Conservation (phyloP, 2,888 invertebrate genomes). For the Augiades crinisus region DNA sequence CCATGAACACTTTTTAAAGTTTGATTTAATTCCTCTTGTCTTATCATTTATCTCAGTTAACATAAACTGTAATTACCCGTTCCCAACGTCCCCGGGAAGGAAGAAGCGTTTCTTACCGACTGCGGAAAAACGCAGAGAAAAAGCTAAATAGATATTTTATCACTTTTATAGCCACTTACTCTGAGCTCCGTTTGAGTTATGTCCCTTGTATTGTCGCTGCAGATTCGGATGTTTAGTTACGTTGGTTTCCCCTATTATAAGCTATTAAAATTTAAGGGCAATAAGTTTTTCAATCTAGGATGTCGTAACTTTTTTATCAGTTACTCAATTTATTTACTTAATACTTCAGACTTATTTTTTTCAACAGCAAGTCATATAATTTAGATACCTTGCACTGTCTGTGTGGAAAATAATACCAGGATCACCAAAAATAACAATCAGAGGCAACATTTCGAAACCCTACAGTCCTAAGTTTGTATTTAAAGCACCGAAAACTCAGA, state of each 20-base stretch:
- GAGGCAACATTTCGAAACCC: too few species aligned
- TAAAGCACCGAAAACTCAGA: too few species aligned
- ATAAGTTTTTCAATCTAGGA: background rate
- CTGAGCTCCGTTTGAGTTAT: slow-evolving; percentile 66
- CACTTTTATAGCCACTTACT: slow-evolving; percentile 74
- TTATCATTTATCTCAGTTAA: slow-evolving; percentile 46
- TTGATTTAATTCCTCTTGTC: slow-evolving; percentile 22
- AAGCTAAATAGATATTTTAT: slow-evolving; percentile 78
- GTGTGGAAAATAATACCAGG: too few species aligned
- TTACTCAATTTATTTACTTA: too few species aligned
- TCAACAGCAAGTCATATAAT: too few species aligned
- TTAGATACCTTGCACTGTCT: too few species aligned
- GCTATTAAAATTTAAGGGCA: background rate
- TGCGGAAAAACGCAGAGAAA: slow-evolving; percentile 53
- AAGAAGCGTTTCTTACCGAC: slow-evolving; percentile 58
- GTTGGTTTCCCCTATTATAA: background rate
- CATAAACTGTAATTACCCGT: slow-evolving; percentile 72
- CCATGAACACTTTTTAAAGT: too few species aligned
- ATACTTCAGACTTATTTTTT: too few species aligned
- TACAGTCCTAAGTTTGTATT: too few species aligned
- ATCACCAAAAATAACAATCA: too few species aligned
- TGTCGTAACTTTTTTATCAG: too few species aligned
- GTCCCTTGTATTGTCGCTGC: slow-evolving; percentile 30
- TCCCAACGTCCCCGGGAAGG: slow-evolving; percentile 63
- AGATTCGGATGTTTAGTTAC: slow-evolving; percentile 7